A percentile compares a stretch with the other conserved stretches of the same genome.
Evolutionary conservation across 1,140 invertebrate genomes (phyloP).

Genomic region (Heliconius nattereri): DNA sequence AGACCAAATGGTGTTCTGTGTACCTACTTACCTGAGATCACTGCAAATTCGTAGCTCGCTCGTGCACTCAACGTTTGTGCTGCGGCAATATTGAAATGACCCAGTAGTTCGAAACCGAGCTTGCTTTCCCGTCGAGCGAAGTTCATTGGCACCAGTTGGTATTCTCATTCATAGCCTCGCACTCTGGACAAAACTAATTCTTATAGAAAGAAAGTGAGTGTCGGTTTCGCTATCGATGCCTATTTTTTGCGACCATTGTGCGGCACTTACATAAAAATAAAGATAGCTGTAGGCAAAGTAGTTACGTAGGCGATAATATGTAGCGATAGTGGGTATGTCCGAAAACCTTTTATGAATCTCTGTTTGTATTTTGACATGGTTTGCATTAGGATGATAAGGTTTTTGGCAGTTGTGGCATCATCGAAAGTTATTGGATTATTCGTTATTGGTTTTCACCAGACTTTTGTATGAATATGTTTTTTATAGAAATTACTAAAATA

Average conservation of each 20-base stretch:
- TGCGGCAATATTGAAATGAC: conserved; percentile 64
- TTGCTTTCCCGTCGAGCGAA: conserved; percentile 67
- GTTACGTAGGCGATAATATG: not conserved
- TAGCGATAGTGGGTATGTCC: not conserved
- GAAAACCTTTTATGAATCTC: conserved; percentile 5
- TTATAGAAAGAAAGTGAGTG: conserved; percentile 69
- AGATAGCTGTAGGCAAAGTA: not conserved
- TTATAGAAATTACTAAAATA: too few relatives aligned
- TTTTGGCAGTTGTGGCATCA: conserved; percentile 24
- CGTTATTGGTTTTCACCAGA: conserved; percentile 16
- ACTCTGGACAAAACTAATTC: conserved; percentile 61
- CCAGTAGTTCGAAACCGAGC: conserved; percentile 61
- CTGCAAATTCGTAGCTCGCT: not conserved
- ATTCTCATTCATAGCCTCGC: conserved; percentile 44
- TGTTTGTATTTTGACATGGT: conserved; percentile 26
- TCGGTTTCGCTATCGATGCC: conserved; percentile 61
- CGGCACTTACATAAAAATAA: not conserved
- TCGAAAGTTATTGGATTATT: not conserved
- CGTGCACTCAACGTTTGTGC: conserved; percentile 43
- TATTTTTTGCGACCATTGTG: conserved; percentile 50
- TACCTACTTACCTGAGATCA: not conserved
- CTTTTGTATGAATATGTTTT: not conserved
- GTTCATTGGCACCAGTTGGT: conserved; percentile 66
- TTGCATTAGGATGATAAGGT: conserved; percentile 32
- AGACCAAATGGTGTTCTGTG: not conserved